Evolutionary conservation across 2,888 invertebrate species (phyloP).

Genomic region (Allygus modestus): DNA sequence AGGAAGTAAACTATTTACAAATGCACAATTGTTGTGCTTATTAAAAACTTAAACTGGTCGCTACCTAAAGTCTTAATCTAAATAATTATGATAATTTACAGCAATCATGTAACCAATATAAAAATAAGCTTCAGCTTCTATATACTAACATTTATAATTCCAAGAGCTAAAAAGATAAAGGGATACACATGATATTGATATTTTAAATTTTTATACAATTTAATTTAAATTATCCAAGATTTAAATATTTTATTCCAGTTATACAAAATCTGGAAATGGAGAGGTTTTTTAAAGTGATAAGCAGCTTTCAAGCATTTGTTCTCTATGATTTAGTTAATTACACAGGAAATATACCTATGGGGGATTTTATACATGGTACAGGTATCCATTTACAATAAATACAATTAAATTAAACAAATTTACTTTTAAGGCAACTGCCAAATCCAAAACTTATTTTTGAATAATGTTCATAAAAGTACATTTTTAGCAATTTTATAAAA

Average conservation of each 20-base stretch:
- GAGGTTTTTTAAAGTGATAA: too few species aligned
- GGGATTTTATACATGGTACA: too few species aligned
- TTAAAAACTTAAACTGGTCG: not conserved
- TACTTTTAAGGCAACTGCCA: conserved; percentile 12
- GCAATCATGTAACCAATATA: not conserved
- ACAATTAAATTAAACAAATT: not conserved
- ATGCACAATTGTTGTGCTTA: conserved; percentile 7
- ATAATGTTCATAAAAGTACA: not conserved
- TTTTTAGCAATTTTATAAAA: conserved; percentile 11
- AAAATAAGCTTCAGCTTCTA: not conserved
- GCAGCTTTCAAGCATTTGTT: too few species aligned
- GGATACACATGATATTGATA: not conserved
- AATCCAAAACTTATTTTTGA: not conserved
- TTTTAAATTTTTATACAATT: not conserved
- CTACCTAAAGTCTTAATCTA: not conserved
- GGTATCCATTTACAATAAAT: too few species aligned
- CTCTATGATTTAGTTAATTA: too few species aligned
- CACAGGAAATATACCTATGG: too few species aligned
- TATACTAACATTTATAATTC: not conserved
- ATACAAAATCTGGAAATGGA: too few species aligned
- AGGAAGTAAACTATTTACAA: conserved; percentile 20
- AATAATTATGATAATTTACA: not conserved
- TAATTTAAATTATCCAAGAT: too few species aligned
- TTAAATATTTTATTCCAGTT: too few species aligned
- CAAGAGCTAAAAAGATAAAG: not conserved